Conservation (phyloP, 2,888 invertebrate genomes). For the Oligia strigilis region DNA sequence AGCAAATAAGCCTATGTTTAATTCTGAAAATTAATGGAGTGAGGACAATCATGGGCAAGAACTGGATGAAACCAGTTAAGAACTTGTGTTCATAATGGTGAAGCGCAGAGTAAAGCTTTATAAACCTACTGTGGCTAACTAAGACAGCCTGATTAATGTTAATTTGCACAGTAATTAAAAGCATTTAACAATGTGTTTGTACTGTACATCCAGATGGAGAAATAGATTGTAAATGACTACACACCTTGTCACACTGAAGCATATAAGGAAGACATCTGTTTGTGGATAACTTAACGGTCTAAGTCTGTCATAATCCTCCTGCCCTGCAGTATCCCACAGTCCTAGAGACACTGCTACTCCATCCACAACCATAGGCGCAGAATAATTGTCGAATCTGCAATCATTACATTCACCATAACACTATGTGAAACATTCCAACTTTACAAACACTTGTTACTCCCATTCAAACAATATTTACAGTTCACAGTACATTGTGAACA, state of each 20-base stretch:
- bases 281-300: conserved; percentile 99
- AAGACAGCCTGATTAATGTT: conserved; percentile 42
- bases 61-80: conserved; percentile 24
- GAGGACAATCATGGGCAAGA: neutral
- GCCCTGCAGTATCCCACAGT: conserved; percentile 99
- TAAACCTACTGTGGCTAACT: conserved; percentile 12
- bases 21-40: neutral
- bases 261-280: conserved; percentile 99
- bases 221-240: conserved; percentile 20
- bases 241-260: conserved; percentile 98
- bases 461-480: conserved; percentile 29
- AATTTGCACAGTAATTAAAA: conserved; percentile 38
- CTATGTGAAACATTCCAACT: conserved; percentile 11
- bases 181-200: conserved; percentile 24
- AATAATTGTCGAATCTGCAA: conserved; percentile 99
- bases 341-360: conserved; percentile 99
- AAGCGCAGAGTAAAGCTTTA: conserved; percentile 14
- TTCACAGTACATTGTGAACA: conserved; percentile 42
- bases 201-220: conserved; percentile 1
- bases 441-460: conserved; percentile 9
- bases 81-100: neutral
- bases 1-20: neutral
- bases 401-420: conserved; percentile 16
- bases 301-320: conserved; percentile 99
- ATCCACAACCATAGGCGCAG: conserved; percentile 99